Conservation (phyloP, 2,797 vertebrate genomes). For the Selene dorsalis region DNA sequence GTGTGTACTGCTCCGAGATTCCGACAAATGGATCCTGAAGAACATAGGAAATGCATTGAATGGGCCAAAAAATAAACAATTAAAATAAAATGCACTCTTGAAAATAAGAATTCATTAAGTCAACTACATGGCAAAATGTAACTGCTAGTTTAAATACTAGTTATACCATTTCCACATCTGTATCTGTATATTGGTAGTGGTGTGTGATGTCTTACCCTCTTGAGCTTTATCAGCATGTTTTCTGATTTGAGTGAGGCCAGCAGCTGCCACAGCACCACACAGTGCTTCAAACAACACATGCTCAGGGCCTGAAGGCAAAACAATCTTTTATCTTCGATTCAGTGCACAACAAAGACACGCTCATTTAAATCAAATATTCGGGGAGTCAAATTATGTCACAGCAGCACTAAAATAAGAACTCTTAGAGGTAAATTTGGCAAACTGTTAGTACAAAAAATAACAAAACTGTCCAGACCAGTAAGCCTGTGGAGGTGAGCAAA, state of each 20-base stretch:
- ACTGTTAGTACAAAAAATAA: slow-evolving; percentile 13
- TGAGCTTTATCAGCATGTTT: slow-evolving; percentile 87
- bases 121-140: not conserved
- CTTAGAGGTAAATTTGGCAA: slow-evolving; percentile 1
- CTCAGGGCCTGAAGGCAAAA: slow-evolving; percentile 84
- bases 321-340: not conserved
- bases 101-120: not conserved
- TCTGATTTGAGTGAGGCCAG: slow-evolving; percentile 92
- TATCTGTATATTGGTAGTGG: not conserved
- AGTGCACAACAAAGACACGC: not conserved
- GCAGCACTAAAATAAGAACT: not conserved
- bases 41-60: not conserved
- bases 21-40: slow-evolving; percentile 91
- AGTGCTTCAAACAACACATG: slow-evolving; percentile 88
- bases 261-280: slow-evolving; percentile 91
- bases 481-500: slow-evolving; percentile 23
- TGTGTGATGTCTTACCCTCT: slow-evolving; percentile 82
- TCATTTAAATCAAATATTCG: not conserved
- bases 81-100: not conserved
- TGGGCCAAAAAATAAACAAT: not conserved
- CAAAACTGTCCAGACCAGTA: not conserved
- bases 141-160: not conserved
- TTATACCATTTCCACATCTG: not conserved
- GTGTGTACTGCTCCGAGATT: slow-evolving; percentile 82
- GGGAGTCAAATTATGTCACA: not conserved